A percentile compares a stretch with the other conserved stretches of the same genome.
phyloP scores from a whole-genome alignment of 53 echinoderm and acorn worm genomes.

The Astropecten irregularis region DNA sequence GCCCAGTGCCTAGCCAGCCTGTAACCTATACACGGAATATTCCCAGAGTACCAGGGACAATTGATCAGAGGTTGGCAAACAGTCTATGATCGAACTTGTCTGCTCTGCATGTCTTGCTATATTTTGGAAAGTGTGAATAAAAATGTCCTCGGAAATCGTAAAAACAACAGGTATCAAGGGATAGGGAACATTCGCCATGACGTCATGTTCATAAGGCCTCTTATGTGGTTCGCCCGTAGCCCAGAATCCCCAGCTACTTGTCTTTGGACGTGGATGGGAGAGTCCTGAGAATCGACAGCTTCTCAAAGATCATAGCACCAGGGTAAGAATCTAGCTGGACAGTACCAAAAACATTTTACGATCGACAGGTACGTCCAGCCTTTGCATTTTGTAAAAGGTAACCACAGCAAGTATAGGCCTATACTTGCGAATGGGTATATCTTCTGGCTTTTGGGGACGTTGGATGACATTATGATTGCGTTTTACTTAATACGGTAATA shows the following conservation, averaged over 20 bases:
- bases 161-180: neutral
- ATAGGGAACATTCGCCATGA: neutral
- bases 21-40: too few relatives aligned
- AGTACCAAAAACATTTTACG: too few relatives aligned
- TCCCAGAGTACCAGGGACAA: too few relatives aligned
- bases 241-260: slow-evolving; percentile 77
- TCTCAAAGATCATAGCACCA: slow-evolving; percentile 78
- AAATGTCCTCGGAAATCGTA: too few relatives aligned
- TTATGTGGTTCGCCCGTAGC: slow-evolving; percentile 34
- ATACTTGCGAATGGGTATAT: neutral
- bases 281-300: slow-evolving; percentile 79
- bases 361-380: neutral
- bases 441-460: neutral
- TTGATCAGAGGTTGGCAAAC: too few relatives aligned
- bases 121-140: neutral
- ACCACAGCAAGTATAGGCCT: neutral
- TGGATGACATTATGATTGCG: neutral
- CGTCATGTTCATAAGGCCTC: neutral
- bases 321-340: slow-evolving; percentile 55
- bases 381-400: neutral
- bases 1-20: too few relatives aligned
- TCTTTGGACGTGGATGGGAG: slow-evolving; percentile 88
- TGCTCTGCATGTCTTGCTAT: neutral
- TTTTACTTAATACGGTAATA: neutral
- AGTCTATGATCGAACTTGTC: too few relatives aligned